Percentiles rank a stretch among this genome's conserved stretches.
Evolutionary conservation across 2,113 vertebrate genomes (phyloP).

Genomic region (Australoheros scitulus): DNA sequence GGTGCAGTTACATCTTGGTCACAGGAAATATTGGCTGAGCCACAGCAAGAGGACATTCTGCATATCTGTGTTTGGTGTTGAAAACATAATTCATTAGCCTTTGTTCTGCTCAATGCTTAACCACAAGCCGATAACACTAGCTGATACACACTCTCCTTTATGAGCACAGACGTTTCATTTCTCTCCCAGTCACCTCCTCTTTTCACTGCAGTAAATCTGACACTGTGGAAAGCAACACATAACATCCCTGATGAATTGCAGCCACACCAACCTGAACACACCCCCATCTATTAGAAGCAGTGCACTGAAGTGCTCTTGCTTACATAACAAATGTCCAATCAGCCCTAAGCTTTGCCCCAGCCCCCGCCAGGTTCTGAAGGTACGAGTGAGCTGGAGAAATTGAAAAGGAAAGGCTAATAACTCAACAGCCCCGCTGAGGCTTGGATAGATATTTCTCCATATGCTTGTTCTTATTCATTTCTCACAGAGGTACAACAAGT

Average conservation of each 20-base stretch:
- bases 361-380: conserved; percentile 12
- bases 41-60: neutral
- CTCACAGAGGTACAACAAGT: conserved; percentile 41
- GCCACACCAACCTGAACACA: conserved; percentile 46
- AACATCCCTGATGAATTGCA: conserved; percentile 72
- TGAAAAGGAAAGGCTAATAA: conserved; percentile 58
- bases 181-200: conserved; percentile 60
- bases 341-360: conserved; percentile 32
- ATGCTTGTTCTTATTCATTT: conserved; percentile 48
- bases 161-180: conserved; percentile 62
- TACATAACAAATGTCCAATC: conserved; percentile 64
- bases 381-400: conserved; percentile 40
- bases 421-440: conserved; percentile 38
- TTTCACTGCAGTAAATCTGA: conserved; percentile 64
- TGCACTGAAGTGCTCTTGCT: conserved; percentile 28
- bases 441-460: conserved; percentile 38
- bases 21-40: neutral
- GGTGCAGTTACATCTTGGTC: neutral
- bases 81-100: conserved; percentile 53
- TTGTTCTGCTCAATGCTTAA: conserved; percentile 16
- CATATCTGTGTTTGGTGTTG: neutral
- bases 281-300: conserved; percentile 31
- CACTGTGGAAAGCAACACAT: conserved; percentile 44
- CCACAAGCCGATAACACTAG: conserved; percentile 27
- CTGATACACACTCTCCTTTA: conserved; percentile 49